Conservation (phyloP, 2,888 invertebrate species). For the Acronicta alni region DNA sequence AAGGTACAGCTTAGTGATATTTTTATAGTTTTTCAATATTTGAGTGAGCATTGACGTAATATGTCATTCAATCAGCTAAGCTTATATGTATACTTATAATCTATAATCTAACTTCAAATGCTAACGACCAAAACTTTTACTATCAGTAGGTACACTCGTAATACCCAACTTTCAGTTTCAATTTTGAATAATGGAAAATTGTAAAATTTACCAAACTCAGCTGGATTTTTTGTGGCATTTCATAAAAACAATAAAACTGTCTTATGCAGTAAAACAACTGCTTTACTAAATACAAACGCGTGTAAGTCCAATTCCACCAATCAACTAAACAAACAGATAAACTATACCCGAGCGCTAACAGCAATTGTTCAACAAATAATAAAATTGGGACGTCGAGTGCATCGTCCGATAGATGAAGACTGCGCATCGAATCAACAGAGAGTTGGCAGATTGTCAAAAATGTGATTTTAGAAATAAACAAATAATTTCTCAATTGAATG, state of each 20-base stretch:
- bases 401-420: constrained; percentile 67
- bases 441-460: constrained; percentile 63
- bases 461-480: constrained; percentile 59
- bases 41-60: no score
- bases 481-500: constrained; percentile 54
- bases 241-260: not conserved
- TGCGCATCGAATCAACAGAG: constrained; percentile 50
- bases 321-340: constrained; percentile 51
- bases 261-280: constrained; percentile 15
- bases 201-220: no score
- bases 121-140: no score
- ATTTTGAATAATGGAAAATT: no score
- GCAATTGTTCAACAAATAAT: constrained; percentile 50
- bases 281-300: constrained; percentile 12
- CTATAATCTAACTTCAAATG: no score
- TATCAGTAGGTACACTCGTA: no score
- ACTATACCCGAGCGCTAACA: constrained; percentile 31
- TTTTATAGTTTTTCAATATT: no score
- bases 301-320: constrained; percentile 33
- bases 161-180: no score
- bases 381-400: constrained; percentile 69
- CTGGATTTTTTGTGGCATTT: not conserved
- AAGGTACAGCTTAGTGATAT: no score
- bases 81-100: no score
- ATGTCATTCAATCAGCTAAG: no score